Percentiles rank a stretch among this genome's conserved stretches.
These are phyloP conservation scores for Capromys pilorides DNA, from an alignment of 2,797 vertebrate species.

Conservation along the genomic window DNA sequence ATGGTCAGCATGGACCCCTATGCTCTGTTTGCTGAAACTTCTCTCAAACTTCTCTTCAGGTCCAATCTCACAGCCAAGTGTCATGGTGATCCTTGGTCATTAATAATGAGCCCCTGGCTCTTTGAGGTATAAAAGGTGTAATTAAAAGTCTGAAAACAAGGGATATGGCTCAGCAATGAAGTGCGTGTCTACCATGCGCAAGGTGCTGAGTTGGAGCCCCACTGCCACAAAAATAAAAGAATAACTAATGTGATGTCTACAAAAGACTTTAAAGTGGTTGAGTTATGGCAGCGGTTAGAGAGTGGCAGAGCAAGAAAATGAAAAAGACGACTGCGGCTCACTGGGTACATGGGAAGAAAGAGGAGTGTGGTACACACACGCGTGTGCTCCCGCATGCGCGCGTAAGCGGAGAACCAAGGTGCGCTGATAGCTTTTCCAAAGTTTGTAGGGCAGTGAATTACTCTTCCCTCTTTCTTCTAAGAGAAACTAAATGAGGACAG, in stretches of 20 bases:
- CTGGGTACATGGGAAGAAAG: neutral
- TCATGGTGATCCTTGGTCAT: neutral
- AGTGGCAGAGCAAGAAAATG: neutral
- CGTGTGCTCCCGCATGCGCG: neutral
- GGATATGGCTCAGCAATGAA: neutral
- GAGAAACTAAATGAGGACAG: neutral
- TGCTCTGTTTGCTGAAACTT: neutral
- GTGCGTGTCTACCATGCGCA: neutral
- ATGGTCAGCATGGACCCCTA: slow-evolving; percentile 37
- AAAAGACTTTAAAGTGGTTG: neutral
- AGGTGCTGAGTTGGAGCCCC: neutral
- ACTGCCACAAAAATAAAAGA: neutral
- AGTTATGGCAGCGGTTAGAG: neutral
- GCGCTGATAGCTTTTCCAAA: neutral
- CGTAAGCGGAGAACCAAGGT: neutral
- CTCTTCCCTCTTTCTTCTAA: neutral
- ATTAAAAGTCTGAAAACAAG: slow-evolving; percentile 37
- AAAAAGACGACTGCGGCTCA: neutral
- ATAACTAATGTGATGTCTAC: neutral
- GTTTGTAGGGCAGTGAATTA: neutral
- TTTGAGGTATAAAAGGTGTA: slow-evolving; percentile 18
- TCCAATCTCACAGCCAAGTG: slow-evolving; percentile 2
- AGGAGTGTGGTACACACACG: neutral
- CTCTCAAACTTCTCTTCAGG: neutral
- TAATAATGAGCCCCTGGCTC: neutral